Base-by-base conservation (phyloP, 2,797 vertebrate genomes). In the Cryptoblepharus egeriae region DNA sequence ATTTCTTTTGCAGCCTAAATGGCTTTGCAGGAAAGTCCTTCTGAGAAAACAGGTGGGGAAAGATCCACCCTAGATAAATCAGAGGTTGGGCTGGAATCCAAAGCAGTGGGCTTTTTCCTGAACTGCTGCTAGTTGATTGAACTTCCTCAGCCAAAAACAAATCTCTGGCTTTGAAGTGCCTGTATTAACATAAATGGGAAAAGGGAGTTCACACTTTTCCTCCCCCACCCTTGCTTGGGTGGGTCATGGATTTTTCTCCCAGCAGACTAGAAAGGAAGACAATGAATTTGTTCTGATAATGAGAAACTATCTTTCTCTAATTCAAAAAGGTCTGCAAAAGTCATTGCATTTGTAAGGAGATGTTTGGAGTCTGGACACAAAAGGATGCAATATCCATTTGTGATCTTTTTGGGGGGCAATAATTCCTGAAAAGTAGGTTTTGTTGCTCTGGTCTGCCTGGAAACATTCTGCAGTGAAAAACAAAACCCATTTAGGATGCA, bases 301-400 rank as follows among this genome's bases (percentile, higher is more conserved):
- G 3, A 9, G 6, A 71, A 73, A 72, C 32, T 81, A 75, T 77
- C 68, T 45, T 74, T 85, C 55, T 85, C 55, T 69, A 77, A 69
- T 37, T 13, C 45, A 81, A 57, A 70, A 88, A 84, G 75, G 42
- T n/a, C 49, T 74, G 63, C 76, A 84, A 83, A 90, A 84, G 78
- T 85, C 86, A 91, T 87, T 90, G 76, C 87, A 68, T 72, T 55
- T 76, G 83, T 73, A 64, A 42, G 20, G 83, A 78, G 80, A 90
- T 77, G 85, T 49, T 83, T 77, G 58, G 35, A 63, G 71, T 71
- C 42, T 55, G 77, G n/a, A n/a, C n/a, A n/a, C n/a, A n/a, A n/a
- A n/a, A 64, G 5, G 6, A 4, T 57, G 35, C 28, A 58, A 68
- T 75, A 68, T n/a, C 30, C 20, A 42, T 67, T n/a, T 68, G 49